Evolutionary conservation across 2,888 invertebrate genomes (phyloP).

Genomic region (Mystacides longicornis): DNA sequence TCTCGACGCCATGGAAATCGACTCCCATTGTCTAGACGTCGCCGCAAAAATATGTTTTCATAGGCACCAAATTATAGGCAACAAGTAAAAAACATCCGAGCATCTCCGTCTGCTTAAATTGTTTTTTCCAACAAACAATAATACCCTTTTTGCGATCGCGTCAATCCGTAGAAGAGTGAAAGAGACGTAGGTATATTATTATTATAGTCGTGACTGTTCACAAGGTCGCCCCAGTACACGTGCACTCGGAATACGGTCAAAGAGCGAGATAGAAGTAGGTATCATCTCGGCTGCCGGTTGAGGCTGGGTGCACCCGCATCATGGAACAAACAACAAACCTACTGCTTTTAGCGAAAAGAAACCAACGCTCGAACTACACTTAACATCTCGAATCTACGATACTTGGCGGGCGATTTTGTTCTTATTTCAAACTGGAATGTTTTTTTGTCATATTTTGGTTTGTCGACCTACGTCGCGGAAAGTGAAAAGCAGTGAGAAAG

Average conservation of each 20-base stretch:
- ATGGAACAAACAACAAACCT: no score
- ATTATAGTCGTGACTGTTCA: slow-evolving; percentile 1
- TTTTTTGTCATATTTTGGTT: no score
- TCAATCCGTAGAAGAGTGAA: slow-evolving; percentile 3
- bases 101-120: neutral
- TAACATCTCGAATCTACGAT: no score
- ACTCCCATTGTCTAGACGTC: neutral
- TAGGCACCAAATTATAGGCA: neutral
- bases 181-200: slow-evolving; percentile 7
- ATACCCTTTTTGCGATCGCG: neutral
- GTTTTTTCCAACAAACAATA: neutral
- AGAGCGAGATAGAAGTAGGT: no score
- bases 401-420: no score
- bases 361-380: no score
- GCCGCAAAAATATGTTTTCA: neutral
- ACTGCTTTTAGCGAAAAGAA: no score
- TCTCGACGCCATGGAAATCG: slow-evolving; percentile 1
- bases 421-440: no score
- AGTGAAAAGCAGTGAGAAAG: no score
- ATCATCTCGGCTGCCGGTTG: no score
- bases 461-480: no score
- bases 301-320: no score
- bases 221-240: slow-evolving; percentile 18
- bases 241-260: slow-evolving; percentile 14
- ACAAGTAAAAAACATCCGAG: neutral